These are phyloP conservation scores for Eciton burchellii DNA, from an alignment of 1,140 invertebrate genomes.

Conservation along the genomic window DNA sequence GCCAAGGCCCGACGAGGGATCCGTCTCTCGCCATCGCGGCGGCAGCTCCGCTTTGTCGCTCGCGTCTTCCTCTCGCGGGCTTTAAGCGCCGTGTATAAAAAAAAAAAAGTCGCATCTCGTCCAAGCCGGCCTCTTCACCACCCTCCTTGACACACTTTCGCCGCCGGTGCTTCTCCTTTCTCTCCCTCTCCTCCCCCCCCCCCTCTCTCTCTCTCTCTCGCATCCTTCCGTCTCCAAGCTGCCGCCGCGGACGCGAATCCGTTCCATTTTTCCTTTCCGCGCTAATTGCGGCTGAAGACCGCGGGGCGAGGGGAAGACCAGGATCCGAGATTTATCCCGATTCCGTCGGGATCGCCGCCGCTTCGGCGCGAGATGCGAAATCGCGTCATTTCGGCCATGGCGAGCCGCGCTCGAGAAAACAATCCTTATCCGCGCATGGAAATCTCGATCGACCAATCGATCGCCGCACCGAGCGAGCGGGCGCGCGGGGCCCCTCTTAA, in stretches of 20 bases:
- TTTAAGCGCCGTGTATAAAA: conserved; percentile 53
- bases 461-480: background rate
- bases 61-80: conserved; percentile 17
- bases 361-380: background rate
- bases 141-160: conserved; percentile 61
- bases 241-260: conserved; percentile 36
- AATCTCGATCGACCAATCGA: conserved; percentile 38
- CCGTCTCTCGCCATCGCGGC: conserved; percentile 23
- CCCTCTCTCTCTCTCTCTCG: conserved; percentile 21
- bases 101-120: conserved; percentile 56
- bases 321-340: no score
- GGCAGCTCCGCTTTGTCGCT: conserved; percentile 38
- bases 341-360: no score
- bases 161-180: conserved; percentile 7
- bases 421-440: background rate
- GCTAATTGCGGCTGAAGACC: conserved; percentile 6
- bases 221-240: conserved; percentile 8
- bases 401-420: background rate
- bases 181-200: conserved; percentile 1
- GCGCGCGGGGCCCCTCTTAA: conserved; percentile 57
- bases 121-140: conserved; percentile 17
- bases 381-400: background rate
- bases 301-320: no score
- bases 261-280: background rate
- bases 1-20: conserved; percentile 23